Base-by-base conservation (phyloP, 30 jellyfish, hydroid and myxozoan genomes). In the Clytia hemisphaerica region DNA sequence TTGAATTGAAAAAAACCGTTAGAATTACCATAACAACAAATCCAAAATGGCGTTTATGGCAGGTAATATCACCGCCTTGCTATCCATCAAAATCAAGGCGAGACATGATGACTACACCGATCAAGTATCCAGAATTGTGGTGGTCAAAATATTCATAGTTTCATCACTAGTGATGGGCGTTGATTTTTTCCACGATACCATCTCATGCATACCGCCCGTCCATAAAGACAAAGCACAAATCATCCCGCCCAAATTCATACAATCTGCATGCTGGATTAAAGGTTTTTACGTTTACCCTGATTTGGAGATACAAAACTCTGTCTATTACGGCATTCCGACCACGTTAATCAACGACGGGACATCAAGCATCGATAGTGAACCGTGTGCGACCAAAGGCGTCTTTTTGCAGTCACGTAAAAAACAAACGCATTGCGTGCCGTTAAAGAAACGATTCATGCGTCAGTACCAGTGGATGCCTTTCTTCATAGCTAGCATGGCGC, bases 391-490 rank as follows among this genome's bases (percentile, higher is more conserved):
- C n/a, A n/a, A n/a, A n/a, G n/a, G n/a, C n/a, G n/a, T n/a, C n/a
- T n/a, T n/a, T n/a, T n/a, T n/a, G n/a, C n/a, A n/a, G n/a, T n/a
- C n/a, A n/a, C 45, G 57, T 5, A 44, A 54, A 44, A 3, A 45
- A 22, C 12, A 47, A 30, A 42, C 58, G 16, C 37, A 12, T 27
- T 69, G 81, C 54, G 33, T 25, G 53, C 75, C 81, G 1, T n/a
- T 69, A 71, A 55, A 45, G 50, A 69, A 45, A 50, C 16, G 59
- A n/a, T 69, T 6, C 36, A 45, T 1, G 7, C 50, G 36, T 0
- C 81, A 69, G 27, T 69, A 44, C 24, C 81, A 69, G 27, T 69
- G 81, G 81, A 69, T 69, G 81, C 81, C 81, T 0, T 69, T 69
- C 77, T 69, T 25, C n/a, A 48, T 69, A 31, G 76, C 81, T 32